Evolutionary conservation across 2,113 vertebrate species (phyloP), one percentile per base, ranked within the genome.

Genomic region (Lophotis ruficrista): DNA sequence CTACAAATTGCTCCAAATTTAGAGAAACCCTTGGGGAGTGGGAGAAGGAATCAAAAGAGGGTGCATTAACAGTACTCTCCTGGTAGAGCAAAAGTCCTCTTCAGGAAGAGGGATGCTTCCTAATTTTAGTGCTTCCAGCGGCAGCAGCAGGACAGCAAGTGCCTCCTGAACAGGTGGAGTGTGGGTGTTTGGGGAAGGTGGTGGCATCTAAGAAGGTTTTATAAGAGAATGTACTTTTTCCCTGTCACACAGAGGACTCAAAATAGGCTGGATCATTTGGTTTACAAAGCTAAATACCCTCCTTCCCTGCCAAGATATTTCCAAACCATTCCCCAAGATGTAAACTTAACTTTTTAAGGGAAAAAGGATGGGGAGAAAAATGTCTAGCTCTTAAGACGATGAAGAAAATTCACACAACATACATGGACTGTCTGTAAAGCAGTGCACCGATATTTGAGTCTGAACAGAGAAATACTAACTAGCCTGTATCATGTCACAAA

Each of bases 111-210:
- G 43, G 38, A 88, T 53, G 71, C 58, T 86, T 56, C 79, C 92
- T 93, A 96, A 92, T 92, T 96, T 93, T 87, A 96, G 89, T 38
- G 35, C 38, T 93, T 80, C 87, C 86, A 87, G 76, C 68, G 62
- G 75, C 8, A 4, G 92, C 79, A 85, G 71, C 81, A 94, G 85
- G 94, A 94, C 84, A 95, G 88, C 0, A 1, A 93, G 78, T 76
- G 75, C 51, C 84, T 96, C 69, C 69, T 0, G 4, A 96, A 41
- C 95, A 97, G 93, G 96, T 71, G 95, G 93, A 89, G 78, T 5
- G 96, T 97, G 94, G 95, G 96, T 57, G 93, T 91, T 56, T 72
- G 73, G 33, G 51, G 83, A 95, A 89, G 70, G 89, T 85, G 80
- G 75, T 65, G 62, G 64, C 43, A 62, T 31, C 73, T 33, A 93